Evolutionary conservation across 2,113 vertebrate species (phyloP), one percentile per base, ranked within the genome.

Genomic region (Cathartes aura): DNA sequence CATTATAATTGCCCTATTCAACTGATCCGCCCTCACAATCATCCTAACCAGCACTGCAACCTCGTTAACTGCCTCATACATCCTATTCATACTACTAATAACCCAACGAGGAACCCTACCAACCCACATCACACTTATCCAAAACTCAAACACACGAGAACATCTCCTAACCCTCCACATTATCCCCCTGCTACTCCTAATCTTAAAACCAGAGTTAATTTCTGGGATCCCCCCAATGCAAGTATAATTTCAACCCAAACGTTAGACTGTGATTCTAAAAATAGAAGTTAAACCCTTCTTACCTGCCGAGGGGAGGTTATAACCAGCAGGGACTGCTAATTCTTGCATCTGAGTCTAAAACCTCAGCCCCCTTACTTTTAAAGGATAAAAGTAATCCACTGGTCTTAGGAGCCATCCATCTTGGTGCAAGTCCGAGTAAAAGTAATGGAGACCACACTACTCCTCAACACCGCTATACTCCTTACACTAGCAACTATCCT

Each of bases 381-480:
- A 79, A 88, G 74, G 74, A 79, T 71, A 79, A 15, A 0, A 88
- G 64, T 0, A 79, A 79, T 79, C 73, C 63, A 79, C 0, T 78
- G 84, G 63, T 52, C 24, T 87, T 87, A 87, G 73, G 73, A 68
- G 0, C 53, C 84, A 87, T 0, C 0, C 2, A 76, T 16, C 62
- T 68, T 76, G 71, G 83, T 58, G 52, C 45, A 83, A 90, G 0
- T 47, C 71, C 80, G 70, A 76, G 63, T 90, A 47, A 75, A 90
- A 83, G 71, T 30, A 83, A 0, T 55, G 55, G 29, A 83, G 0
- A 3, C 0, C 0, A 0, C 23, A 0, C 4, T 60, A 2, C 26
- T 59, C 1, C 8, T 78, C 0, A 38, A 21, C 13, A 47, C 48
- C 0, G 3, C 1, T 0, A 56, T 5, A 1, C 5, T 43, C 0